Conservation (phyloP, 2,888 invertebrate species). For the Blera fallax region DNA sequence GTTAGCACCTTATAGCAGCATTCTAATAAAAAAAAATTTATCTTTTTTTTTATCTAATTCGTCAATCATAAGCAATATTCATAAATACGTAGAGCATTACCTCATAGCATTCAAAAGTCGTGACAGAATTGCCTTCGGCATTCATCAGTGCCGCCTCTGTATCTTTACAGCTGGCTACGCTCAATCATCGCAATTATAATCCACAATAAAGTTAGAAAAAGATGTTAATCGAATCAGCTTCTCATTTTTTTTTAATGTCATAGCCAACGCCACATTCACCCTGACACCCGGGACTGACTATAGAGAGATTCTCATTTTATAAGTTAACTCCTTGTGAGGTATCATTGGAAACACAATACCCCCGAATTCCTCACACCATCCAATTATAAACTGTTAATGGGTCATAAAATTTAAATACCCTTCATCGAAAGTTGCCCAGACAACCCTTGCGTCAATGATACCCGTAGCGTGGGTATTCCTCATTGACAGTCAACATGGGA, state of each 20-base stretch:
- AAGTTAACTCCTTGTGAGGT: constrained; percentile 54
- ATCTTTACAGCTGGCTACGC: constrained; percentile 21
- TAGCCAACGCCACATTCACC: too few relatives aligned
- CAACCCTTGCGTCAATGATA: constrained; percentile 50
- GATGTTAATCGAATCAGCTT: constrained; percentile 17
- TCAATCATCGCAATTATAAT: constrained; percentile 41
- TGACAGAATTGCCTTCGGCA: constrained; percentile 52
- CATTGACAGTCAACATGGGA: constrained; percentile 29
- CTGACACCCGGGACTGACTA: not conserved
- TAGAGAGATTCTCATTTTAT: constrained; percentile 1
- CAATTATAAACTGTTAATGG: constrained; percentile 70
- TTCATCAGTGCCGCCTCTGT: constrained; percentile 19
- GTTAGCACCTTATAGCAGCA: not conserved
- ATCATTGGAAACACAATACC: constrained; percentile 26
- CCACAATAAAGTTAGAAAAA: constrained; percentile 7
- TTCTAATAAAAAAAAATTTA: constrained; percentile 6
- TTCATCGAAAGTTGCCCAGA: constrained; percentile 11
- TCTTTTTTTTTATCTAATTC: constrained; percentile 47
- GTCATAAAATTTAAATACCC: constrained; percentile 56
- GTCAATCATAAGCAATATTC: constrained; percentile 40
- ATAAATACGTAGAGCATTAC: constrained; percentile 36
- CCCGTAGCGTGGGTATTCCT: too few relatives aligned
- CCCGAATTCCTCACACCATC: constrained; percentile 27
- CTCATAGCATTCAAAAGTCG: constrained; percentile 45
- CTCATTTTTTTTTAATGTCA: not conserved